Base-by-base conservation (phyloP, 2,113 vertebrate species). In the Mixornis gularis region DNA sequence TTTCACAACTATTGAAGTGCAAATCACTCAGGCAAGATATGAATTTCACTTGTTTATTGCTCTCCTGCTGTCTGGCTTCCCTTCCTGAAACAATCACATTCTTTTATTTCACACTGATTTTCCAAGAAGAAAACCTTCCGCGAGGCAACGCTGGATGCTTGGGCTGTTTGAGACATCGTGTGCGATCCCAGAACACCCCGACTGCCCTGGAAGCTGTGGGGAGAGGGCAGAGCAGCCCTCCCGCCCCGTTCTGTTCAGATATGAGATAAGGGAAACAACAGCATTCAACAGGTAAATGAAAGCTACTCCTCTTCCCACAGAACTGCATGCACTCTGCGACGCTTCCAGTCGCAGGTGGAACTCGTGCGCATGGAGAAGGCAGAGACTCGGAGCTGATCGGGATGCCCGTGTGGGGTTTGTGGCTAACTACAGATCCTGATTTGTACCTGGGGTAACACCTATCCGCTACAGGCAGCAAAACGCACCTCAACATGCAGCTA, bases 11-110 rank as follows among this genome's bases (percentile, higher is more conserved):
- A 95, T 65, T 95, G 93, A 97, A 98, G 96, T 97, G 97, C 97
- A 97, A 97, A 96, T 96, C 95, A 97, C 95, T 97, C 94, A 95
- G 92, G 91, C 91, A 92, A 97, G 94, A 97, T 95, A 97, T 79
- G 93, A 94, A 91, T 96, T 97, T 97, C 95, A 90, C 95, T 93
- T 94, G 95, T 97, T 97, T 98, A 98, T 98, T 98, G 98, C 98
- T 98, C 95, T 97, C 96, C 96, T 95, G 97, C 94, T 93, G 94
- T 91, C 97, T 97, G 90, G 93, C 94, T 96, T 94, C 95, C 90
- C 93, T 96, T 95, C 87, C 90, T 29, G 56, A 89, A 94, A 79
- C 72, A 88, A 94, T 93, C 96, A 85, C 76, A 92, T 95, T 96
- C 77, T 92, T 95, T 91, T 62, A 82, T 77, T 96, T 95, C 84